Conservation (phyloP, 2,113 vertebrate genomes). For the Macrotus californicus region DNA sequence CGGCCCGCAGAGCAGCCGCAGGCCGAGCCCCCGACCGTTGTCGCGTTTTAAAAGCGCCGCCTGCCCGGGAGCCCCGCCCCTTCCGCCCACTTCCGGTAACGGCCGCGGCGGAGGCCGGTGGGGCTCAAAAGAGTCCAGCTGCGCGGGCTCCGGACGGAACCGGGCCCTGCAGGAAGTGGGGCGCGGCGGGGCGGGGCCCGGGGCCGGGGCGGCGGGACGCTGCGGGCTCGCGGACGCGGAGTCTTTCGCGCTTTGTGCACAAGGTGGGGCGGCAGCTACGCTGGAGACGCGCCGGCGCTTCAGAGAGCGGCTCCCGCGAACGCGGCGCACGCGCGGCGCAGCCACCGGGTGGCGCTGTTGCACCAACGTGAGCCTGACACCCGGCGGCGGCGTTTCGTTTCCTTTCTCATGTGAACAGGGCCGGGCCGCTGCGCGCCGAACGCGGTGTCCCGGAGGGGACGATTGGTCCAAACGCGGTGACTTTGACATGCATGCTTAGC, state of each 20-base stretch:
- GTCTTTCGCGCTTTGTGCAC: neutral
- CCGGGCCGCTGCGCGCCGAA: neutral
- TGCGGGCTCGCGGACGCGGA: neutral
- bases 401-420: neutral
- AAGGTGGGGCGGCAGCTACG: neutral
- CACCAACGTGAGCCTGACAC: neutral
- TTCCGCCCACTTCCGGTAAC: neutral
- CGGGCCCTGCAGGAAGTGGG: neutral
- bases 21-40: neutral
- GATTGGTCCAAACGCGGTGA: neutral
- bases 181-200: neutral
- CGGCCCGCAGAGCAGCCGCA: rapidly evolving
- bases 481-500: neutral
- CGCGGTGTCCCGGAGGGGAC: neutral
- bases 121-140: neutral
- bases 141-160: neutral
- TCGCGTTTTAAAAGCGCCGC: neutral
- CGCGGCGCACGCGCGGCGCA: neutral
- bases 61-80: neutral
- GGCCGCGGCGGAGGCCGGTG: neutral
- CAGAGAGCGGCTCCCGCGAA: neutral
- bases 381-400: neutral
- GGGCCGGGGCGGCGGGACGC: rapidly evolving
- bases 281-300: neutral
- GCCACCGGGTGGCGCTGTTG: slow-evolving; percentile 57